Conservation (phyloP, 2,113 vertebrate genomes). For the Anguilla japonica region DNA sequence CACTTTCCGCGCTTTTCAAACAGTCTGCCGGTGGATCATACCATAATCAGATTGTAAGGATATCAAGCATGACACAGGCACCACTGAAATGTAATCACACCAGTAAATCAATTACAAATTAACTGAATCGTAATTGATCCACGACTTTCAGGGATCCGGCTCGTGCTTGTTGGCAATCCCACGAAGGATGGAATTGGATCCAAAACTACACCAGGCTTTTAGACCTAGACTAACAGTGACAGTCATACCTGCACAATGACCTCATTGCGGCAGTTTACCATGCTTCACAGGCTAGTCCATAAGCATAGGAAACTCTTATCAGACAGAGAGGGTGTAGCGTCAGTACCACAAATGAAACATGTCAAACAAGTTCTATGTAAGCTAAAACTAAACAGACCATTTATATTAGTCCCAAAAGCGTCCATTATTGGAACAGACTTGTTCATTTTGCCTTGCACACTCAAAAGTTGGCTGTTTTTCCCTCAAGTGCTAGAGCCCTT, state of each 20-base stretch:
- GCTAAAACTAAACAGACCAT: background rate
- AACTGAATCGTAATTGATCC: conserved; percentile 48
- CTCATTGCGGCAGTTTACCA: background rate
- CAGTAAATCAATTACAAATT: conserved; percentile 67
- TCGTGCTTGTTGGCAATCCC: conserved; percentile 2
- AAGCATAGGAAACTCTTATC: conserved; percentile 25
- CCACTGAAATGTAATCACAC: conserved; percentile 68
- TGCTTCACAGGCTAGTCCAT: background rate
- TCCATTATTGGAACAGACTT: background rate
- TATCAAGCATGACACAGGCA: conserved; percentile 65
- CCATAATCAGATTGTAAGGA: conserved; percentile 70
- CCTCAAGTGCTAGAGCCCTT: too few relatives aligned
- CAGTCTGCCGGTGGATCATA: conserved; percentile 62
- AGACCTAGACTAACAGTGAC: conserved; percentile 26
- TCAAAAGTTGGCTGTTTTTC: background rate
- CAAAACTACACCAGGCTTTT: conserved; percentile 9
- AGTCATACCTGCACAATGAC: background rate
- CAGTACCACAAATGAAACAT: background rate
- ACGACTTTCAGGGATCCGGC: conserved; percentile 39
- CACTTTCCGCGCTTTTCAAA: conserved; percentile 58
- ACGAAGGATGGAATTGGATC: conserved; percentile 22
- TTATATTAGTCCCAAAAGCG: background rate
- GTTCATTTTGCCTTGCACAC: background rate
- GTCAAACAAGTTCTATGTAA: conserved; percentile 1
- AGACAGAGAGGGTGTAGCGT: conserved; percentile 8